Percentiles rank a stretch among this genome's conserved stretches.
Evolutionary conservation across 2,888 invertebrate species (phyloP).

Genomic region (Hypsopygia costalis): DNA sequence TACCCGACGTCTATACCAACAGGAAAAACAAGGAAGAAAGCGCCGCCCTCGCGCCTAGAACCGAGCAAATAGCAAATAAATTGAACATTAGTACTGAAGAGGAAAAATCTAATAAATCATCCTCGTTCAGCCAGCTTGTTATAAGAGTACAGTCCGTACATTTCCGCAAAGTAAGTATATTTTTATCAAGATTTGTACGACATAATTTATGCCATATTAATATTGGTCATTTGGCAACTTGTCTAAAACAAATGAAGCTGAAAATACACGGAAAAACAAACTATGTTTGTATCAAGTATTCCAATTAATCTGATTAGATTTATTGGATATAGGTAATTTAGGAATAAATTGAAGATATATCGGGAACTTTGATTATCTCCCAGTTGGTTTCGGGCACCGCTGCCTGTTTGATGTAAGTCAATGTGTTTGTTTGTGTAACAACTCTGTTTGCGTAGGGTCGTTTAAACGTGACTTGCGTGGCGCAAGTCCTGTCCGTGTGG

Average conservation of each 20-base stretch:
- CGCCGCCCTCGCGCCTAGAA: slow-evolving; percentile 41
- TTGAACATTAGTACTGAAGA: slow-evolving; percentile 68
- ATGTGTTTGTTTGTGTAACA: neutral
- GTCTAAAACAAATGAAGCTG: neutral
- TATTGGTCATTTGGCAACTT: neutral
- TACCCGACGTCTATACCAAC: slow-evolving; percentile 41
- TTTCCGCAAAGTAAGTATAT: slow-evolving; percentile 65
- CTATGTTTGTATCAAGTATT: neutral
- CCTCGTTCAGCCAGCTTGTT: slow-evolving; percentile 72
- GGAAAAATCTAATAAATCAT: slow-evolving; percentile 74
- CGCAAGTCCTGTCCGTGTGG: slow-evolving; percentile 81
- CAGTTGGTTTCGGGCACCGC: too few relatives aligned
- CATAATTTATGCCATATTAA: slow-evolving; percentile 6
- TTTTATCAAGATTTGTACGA: slow-evolving; percentile 3
- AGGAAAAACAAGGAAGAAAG: slow-evolving; percentile 54
- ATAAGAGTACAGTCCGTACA: slow-evolving; percentile 72
- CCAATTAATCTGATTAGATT: neutral
- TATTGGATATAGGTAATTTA: neutral
- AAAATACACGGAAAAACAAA: neutral
- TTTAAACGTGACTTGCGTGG: slow-evolving; percentile 81
- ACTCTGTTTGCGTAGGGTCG: slow-evolving; percentile 56
- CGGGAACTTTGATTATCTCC: too few relatives aligned
- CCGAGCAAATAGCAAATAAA: slow-evolving; percentile 66
- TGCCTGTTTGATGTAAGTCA: neutral
- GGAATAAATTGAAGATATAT: too few relatives aligned